Conservation (phyloP, 2,113 vertebrate species). For the Lucifuga dentata region DNA sequence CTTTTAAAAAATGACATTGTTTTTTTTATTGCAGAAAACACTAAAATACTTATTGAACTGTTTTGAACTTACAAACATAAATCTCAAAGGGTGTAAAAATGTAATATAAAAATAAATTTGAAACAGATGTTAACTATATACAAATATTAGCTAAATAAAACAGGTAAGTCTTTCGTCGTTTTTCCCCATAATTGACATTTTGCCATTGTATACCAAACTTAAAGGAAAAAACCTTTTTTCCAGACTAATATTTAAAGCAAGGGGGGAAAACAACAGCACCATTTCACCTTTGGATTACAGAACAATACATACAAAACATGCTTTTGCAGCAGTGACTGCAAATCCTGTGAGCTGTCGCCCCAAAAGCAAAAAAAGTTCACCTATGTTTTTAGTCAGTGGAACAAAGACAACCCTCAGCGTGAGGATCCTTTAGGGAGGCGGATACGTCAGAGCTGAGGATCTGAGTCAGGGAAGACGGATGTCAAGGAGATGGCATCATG, state of each 20-base stretch:
- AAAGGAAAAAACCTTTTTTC: background rate
- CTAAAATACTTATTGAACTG: no score
- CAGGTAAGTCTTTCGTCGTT: no score
- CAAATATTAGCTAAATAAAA: no score
- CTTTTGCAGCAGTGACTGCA: background rate
- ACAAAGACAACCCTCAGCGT: constrained; percentile 49
- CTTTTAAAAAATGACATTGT: no score
- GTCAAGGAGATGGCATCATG: constrained; percentile 53
- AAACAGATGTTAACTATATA: no score
- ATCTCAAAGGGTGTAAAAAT: no score
- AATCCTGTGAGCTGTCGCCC: no score
- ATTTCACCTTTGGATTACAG: background rate
- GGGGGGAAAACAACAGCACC: background rate
- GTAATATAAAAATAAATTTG: no score
- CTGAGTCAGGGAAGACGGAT: constrained; percentile 36
- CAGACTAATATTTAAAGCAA: background rate
- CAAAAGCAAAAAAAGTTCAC: constrained; percentile 20
- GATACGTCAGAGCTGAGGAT: constrained; percentile 35
- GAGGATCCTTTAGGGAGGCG: constrained; percentile 1
- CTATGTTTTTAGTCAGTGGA: constrained; percentile 40
- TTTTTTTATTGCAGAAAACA: no score
- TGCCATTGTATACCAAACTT: no score
- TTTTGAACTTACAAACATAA: no score
- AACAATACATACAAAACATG: background rate
- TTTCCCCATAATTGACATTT: no score